Base-by-base conservation (phyloP, 2,797 vertebrate species). In the Platalea minor region DNA sequence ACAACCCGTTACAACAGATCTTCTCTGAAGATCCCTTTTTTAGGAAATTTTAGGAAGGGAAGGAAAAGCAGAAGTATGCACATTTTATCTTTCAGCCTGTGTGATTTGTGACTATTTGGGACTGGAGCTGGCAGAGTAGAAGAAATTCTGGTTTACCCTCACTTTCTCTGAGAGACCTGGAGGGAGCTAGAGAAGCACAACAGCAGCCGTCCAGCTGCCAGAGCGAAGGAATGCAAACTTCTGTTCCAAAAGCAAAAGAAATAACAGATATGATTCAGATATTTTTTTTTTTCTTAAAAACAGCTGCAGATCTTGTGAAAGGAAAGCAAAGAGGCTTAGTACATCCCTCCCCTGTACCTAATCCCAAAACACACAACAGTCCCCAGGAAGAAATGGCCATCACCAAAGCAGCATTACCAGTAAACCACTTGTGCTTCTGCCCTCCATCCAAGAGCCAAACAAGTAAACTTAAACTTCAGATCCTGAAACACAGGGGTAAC, bases 261-360 rank as follows among this genome's bases (percentile, higher is more conserved):
- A 53, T 7, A 81, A 41, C 57, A 91, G 93, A 67, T 50, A 87
- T 1, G 19, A 85, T 75, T 83, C 75, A 50, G 57, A 51, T 43
- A 35, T 29, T 65, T 69, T 37, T 11, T 84, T 83, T 25, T 28
- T 15, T 10, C 31, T 43, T 73, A 57, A 89, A 87, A 88, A 35
- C 85, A 95, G 92, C 93, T 95, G 88, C n/a, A 78, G 64, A 70
- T 83, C 85, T 91, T 89, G 75, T 3, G 0, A 89, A 91, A 96
- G 59, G 59, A 79, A 87, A 93, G 53, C 43, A 65, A 61, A 86
- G 63, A 63, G 53, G 46, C 39, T 60, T 20, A 57, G 39, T 6
- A 14, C 17, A 79, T 59, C 74, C 31, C 59, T 89, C 28, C 70
- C 48, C 80, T 60, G 26, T 60, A 74, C 70, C 77, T 78, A 39